phyloP scores from a whole-genome alignment of 2,797 vertebrate species.

The Enteromius unitaeniatus region DNA sequence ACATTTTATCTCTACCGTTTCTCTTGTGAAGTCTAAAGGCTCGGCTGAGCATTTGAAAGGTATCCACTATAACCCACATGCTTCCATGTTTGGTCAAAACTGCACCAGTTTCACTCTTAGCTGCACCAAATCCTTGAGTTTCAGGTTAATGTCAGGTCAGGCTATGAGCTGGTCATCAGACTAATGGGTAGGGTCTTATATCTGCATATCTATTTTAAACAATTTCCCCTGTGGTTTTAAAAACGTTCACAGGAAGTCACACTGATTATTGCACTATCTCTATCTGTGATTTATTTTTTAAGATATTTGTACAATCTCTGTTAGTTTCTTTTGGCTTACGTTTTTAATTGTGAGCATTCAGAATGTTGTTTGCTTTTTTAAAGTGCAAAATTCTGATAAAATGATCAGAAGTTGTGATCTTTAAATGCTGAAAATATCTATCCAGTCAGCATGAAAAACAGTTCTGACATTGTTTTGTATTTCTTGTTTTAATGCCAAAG shows the following conservation, averaged over 20 bases:
- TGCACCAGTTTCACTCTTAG: constrained; percentile 47
- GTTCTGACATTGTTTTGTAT: constrained; percentile 18
- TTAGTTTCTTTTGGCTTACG: background rate
- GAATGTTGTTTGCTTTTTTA: background rate
- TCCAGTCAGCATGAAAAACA: background rate
- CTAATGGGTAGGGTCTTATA: constrained; percentile 36
- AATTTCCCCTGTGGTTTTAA: background rate
- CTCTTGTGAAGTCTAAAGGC: constrained; percentile 41
- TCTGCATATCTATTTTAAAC: constrained; percentile 31
- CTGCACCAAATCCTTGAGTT: constrained; percentile 53
- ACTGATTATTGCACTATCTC: background rate
- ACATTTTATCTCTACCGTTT: constrained; percentile 25
- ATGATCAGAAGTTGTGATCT: background rate
- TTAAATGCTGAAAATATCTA: constrained; percentile 2
- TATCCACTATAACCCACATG: constrained; percentile 55
- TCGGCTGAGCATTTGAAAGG: constrained; percentile 53
- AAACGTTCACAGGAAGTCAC: background rate
- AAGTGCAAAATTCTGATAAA: constrained; percentile 5
- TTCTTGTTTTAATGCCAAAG: constrained; percentile 24
- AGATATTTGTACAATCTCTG: background rate
- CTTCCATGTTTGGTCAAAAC: constrained; percentile 62
- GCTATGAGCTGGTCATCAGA: constrained; percentile 48
- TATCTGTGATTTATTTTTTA: background rate
- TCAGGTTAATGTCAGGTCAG: constrained; percentile 54
- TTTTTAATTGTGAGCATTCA: background rate